These are phyloP conservation scores for Nezara viridula DNA, from an alignment of 2,888 invertebrate genomes.

Conservation along the genomic window DNA sequence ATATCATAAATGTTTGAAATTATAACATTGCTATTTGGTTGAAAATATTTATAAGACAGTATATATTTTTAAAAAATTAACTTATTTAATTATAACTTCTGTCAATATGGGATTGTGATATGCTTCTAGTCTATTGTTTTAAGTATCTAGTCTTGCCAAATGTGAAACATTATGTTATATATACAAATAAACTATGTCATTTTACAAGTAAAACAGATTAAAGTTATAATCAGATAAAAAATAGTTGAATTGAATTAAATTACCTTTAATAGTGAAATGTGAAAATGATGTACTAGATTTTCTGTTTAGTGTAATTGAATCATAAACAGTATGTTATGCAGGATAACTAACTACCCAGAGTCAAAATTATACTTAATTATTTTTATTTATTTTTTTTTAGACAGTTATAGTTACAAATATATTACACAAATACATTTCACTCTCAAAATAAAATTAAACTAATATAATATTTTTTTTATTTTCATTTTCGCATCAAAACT, in stretches of 20 bases:
- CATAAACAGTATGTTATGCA: neutral
- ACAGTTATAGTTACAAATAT: too few relatives aligned
- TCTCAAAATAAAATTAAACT: too few relatives aligned
- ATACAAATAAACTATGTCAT: neutral
- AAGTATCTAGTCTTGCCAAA: conserved; percentile 30
- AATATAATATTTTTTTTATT: too few relatives aligned
- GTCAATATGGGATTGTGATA: conserved; percentile 32
- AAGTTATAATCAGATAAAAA: neutral
- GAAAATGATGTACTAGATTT: neutral
- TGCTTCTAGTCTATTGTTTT: conserved; percentile 22
- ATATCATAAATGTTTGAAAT: neutral
- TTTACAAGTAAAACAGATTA: neutral
- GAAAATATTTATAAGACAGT: neutral
- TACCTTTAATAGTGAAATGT: neutral
- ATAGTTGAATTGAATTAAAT: neutral
- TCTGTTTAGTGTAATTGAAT: neutral
- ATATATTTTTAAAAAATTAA: neutral
- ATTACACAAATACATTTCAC: too few relatives aligned
- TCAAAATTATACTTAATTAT: neutral
- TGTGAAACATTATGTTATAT: neutral
- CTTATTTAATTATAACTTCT: neutral
- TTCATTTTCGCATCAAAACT: too few relatives aligned
- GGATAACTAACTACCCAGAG: neutral
- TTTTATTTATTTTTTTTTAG: too few relatives aligned
- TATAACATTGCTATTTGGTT: neutral